A percentile compares a stretch with the other conserved stretches of the same genome.
phyloP scores from a whole-genome alignment of 1,140 invertebrate genomes.

The Drosophila kurseongensis region DNA sequence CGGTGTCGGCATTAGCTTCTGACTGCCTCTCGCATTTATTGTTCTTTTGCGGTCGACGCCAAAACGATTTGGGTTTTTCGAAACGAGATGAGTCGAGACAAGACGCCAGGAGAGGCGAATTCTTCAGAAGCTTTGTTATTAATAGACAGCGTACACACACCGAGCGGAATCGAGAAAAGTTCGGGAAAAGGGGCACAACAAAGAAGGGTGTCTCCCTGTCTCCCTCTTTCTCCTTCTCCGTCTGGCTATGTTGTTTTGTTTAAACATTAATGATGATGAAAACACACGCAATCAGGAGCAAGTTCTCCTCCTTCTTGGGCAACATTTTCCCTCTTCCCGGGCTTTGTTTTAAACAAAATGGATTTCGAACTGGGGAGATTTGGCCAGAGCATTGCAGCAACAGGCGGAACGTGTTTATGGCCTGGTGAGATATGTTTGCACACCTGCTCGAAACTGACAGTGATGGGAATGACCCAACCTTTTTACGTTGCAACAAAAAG shows the following conservation, averaged over 20 bases:
- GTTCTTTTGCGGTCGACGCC: slow-evolving; percentile 71
- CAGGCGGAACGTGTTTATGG: slow-evolving; percentile 34
- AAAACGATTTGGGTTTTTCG: slow-evolving; percentile 63
- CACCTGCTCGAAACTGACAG: slow-evolving; percentile 8
- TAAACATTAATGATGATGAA: slow-evolving; percentile 81
- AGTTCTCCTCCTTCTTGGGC: slow-evolving; percentile 40
- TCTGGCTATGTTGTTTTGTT: slow-evolving; percentile 79
- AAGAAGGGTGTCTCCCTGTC: slow-evolving; percentile 23
- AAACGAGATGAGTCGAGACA: slow-evolving; percentile 45
- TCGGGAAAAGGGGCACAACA: slow-evolving; percentile 1
- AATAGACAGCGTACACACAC: slow-evolving; percentile 79
- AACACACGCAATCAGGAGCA: slow-evolving; percentile 66
- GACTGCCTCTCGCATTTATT: slow-evolving; percentile 55
- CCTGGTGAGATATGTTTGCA: slow-evolving; percentile 24
- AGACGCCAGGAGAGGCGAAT: slow-evolving; percentile 66
- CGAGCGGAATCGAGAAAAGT: slow-evolving; percentile 50
- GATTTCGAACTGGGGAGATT: slow-evolving; percentile 20
- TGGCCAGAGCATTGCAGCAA: slow-evolving; percentile 26
- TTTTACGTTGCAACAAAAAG: too few species aligned
- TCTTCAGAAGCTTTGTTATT: slow-evolving; percentile 81
- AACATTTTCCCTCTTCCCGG: slow-evolving; percentile 24
- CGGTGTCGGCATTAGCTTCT: slow-evolving; percentile 15
- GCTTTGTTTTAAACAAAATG: slow-evolving; percentile 47
- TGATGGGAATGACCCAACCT: neutral
- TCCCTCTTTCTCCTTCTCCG: slow-evolving; percentile 17